phyloP scores from a whole-genome alignment of 1,140 invertebrate genomes.

The Sipha flava region DNA sequence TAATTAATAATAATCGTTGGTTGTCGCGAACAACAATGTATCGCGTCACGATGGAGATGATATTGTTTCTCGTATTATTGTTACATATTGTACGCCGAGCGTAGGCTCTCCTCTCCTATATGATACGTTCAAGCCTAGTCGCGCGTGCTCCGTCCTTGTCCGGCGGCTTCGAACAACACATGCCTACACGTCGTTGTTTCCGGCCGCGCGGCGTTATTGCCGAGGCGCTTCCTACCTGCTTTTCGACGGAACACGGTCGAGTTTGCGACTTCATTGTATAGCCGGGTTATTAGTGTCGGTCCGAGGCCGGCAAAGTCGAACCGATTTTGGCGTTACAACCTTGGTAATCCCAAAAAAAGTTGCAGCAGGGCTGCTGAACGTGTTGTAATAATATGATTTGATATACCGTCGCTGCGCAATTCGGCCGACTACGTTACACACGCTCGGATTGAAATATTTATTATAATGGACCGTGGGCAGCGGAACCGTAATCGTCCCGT shows the following conservation, averaged over 20 bases:
- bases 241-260: no score
- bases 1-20: no score
- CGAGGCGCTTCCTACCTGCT: not conserved
- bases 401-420: no score
- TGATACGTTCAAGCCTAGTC: not conserved
- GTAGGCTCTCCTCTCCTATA: not conserved
- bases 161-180: not conserved
- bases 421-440: no score
- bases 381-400: no score
- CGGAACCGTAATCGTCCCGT: no score
- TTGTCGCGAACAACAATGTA: no score
- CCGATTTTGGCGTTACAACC: not conserved
- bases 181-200: not conserved
- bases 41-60: no score
- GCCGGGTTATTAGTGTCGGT: not conserved
- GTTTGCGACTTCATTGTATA: no score
- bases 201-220: not conserved
- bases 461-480: no score
- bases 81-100: not conserved
- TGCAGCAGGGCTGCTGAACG: not conserved
- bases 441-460: no score
- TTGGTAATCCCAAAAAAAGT: not conserved
- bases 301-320: not conserved
- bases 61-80: no score
- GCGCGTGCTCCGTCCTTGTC: not conserved